Conservation (phyloP, 2,113 vertebrate species). For the Neofelis nebulosa region DNA sequence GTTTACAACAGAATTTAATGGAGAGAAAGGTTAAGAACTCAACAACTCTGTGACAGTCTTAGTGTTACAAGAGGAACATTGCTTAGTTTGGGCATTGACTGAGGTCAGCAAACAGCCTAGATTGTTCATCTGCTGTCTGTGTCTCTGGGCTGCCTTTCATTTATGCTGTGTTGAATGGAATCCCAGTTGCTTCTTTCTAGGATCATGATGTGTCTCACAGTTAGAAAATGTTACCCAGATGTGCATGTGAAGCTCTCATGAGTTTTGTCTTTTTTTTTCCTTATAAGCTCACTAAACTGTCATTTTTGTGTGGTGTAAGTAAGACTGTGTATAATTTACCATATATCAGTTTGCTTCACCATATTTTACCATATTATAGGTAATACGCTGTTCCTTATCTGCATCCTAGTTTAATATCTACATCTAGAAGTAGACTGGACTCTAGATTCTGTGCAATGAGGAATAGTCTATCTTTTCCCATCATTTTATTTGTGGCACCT, state of each 20-base stretch:
- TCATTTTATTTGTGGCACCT: not conserved
- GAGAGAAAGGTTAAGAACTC: not conserved
- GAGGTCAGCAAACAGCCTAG: not conserved
- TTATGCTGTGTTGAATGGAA: constrained; percentile 38
- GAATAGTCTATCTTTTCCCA: not conserved
- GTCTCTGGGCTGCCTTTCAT: not conserved
- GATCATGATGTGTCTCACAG: not conserved
- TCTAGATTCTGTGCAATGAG: not conserved
- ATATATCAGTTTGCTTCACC: not conserved
- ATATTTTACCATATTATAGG: not conserved
- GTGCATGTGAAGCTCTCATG: not conserved
- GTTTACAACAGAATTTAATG: constrained; percentile 41
- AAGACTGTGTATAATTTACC: not conserved
- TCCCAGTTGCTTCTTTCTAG: not conserved
- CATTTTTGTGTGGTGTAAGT: not conserved
- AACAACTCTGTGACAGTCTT: not conserved
- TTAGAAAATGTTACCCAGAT: not conserved
- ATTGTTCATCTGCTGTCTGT: not conserved
- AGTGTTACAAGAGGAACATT: not conserved
- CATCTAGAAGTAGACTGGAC: not conserved
- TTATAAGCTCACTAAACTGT: not conserved
- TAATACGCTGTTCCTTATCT: not conserved
- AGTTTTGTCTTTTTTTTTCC: not conserved
- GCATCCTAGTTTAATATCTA: not conserved
- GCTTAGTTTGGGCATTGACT: not conserved